Evolutionary conservation across 2,113 vertebrate genomes (phyloP).

Genomic region (Peromyscus maniculatus): DNA sequence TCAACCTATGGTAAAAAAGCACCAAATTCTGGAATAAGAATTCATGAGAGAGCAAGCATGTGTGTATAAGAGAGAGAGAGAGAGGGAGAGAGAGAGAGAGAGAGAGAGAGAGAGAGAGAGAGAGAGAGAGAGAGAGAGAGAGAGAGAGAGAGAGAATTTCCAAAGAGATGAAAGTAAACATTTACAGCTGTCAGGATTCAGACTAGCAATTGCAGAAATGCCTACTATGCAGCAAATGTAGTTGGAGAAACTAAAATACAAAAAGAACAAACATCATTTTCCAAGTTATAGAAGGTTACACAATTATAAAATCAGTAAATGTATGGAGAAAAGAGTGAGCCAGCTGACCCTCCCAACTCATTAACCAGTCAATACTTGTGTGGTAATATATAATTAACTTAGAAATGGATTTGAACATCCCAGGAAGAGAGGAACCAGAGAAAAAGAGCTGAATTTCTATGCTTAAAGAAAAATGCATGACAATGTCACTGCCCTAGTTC

Average conservation of each 20-base stretch:
- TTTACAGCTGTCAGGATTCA: not conserved
- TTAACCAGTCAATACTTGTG: not conserved
- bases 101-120: not conserved
- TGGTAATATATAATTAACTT: not conserved
- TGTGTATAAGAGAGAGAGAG: not conserved
- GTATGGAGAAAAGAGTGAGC: not conserved
- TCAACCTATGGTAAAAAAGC: not conserved
- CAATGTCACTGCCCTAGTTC: not conserved
- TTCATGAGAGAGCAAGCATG: not conserved
- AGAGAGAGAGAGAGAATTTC: not conserved
- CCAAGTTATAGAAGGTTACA: not conserved
- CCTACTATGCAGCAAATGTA: not conserved
- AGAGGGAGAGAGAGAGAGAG: not conserved
- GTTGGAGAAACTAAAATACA: not conserved
- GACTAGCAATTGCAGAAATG: not conserved
- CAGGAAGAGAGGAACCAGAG: not conserved
- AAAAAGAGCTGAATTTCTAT: not conserved
- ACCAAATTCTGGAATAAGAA: not conserved
- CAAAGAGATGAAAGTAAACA: conserved; percentile 6
- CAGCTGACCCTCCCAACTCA: not conserved
- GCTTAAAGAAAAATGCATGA: not conserved
- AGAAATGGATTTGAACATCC: not conserved
- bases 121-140: not conserved
- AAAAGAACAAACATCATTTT: not conserved
- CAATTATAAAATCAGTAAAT: not conserved